Base-by-base conservation (phyloP, 2,113 vertebrate genomes). In the Tapirus terrestris region DNA sequence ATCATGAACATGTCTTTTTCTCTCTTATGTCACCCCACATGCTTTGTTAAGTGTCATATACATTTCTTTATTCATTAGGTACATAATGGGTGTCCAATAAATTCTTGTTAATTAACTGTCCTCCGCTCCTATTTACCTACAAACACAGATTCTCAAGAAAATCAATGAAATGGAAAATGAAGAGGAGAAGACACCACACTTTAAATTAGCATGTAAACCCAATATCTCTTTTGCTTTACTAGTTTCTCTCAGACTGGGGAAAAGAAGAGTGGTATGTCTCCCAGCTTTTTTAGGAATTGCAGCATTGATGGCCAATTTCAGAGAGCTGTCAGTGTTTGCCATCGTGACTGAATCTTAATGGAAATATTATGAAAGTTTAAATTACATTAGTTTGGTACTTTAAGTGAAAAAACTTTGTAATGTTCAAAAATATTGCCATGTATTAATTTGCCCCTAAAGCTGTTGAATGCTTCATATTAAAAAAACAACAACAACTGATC, bases 101-200 rank as follows among this genome's bases (percentile, higher is more conserved):
- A 63, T 76, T 31, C 51, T 60, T 96, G 58, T 73, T 90, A 43
- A 63, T 60, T 88, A 72, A 67, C 39, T 84, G 4, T 27, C 27
- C 43, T 63, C 68, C 51, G 45, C 36, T 91, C 16, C 23, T 77
- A n/a, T 83, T 93, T 25, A 73, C 21, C 82, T 60, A 58, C 53
- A 77, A 94, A 92, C 39, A 87, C 31, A 91, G 36, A 85, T 84
- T 81, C n/a, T 56, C 48, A 89, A 56, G 36, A 94, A 96, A 97
- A 90, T 65, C 45, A 77, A 21, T 6, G 45, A 61, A 88, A 68
- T 45, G 36, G 13, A 92, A 91, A 60, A 89, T 85, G 20, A 73
- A 79, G 7, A 85, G 20, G 13, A 45, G 6, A 43, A 11, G n/a
- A 93, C 9, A 61, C 2, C 29, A 77, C 3, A 29, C 51, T 67